Evolutionary conservation across 2,797 vertebrate species (phyloP), one percentile per base, ranked within the genome.

Genomic region (Urocyon cinereoargenteus): DNA sequence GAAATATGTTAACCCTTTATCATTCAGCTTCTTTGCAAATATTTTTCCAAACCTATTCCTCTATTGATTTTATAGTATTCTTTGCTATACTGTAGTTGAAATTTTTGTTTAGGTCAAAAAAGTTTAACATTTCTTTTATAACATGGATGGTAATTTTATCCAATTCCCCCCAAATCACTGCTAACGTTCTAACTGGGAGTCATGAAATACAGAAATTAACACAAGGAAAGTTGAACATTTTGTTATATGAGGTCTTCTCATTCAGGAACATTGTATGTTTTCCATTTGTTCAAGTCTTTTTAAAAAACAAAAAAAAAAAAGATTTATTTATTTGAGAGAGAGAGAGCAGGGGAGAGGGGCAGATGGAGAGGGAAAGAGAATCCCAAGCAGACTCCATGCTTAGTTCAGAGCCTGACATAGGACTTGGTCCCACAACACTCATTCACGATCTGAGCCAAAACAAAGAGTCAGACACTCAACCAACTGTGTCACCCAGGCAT

Each of bases 21-120:
- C 55, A 59, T 90, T 77, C 36, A 16, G n/a, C n/a, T 68, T 91
- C 31, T 86, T 96, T 78, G 40, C 49, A 82, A 94, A 89, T 70
- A 70, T 51, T 77, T 91, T 78, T 51, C 72, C 31, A 91, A 89
- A 91, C 70, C 64, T 45, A 13, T 40, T 85, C 72, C 55, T 93
- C 31, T 81, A n/a, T 16, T 73, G 57, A 72, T 88, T 94, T 92
- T 64, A 89, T 34, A 51, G 18, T 55, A 40, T 92, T n/a, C 15
- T 95, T 96, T 84, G 64, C 70, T 75, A 18, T 79, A 61, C 13
- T 57, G 21, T 59, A 61, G 26, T n/a, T 59, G 53, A 36, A 16
- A 40, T 19, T 61, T 90, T 72, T 73, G 21, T 28, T 75, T 49
- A 94, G n/a, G 79, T 92, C 13, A 40, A 61, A 73, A 40, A 90